phyloP scores from a whole-genome alignment of 1,140 invertebrate genomes.

The Scaptomyza pallida region DNA sequence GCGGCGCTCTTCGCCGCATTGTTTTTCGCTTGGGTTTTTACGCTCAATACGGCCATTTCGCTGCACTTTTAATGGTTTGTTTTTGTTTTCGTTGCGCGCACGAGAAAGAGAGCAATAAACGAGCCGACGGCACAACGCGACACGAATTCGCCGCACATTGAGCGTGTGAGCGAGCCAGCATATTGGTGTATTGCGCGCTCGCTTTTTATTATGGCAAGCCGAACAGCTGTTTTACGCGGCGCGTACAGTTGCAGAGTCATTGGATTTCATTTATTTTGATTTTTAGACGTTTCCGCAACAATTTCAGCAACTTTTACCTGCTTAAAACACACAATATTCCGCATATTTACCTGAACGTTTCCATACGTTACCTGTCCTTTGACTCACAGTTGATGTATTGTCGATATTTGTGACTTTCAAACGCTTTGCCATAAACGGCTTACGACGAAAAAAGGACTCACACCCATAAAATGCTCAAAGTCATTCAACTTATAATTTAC shows the following conservation, averaged over 20 bases:
- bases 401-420: constrained; percentile 78
- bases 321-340: constrained; percentile 16
- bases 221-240: constrained; percentile 53
- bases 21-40: constrained; percentile 53
- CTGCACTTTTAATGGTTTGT: constrained; percentile 74
- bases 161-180: constrained; percentile 44
- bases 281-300: constrained; percentile 13
- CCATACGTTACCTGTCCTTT: constrained; percentile 40
- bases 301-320: constrained; percentile 15
- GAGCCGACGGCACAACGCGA: constrained; percentile 9
- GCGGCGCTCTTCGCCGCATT: constrained; percentile 62
- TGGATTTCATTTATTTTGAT: constrained; percentile 13
- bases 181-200: constrained; percentile 25
- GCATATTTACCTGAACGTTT: constrained; percentile 62
- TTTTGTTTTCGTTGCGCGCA: constrained; percentile 63
- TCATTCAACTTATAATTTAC: constrained; percentile 35
- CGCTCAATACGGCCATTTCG: constrained; percentile 49
- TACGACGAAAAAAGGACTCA: constrained; percentile 40
- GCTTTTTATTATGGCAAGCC: constrained; percentile 70
- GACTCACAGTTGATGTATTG: constrained; percentile 10
- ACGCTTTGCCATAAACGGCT: constrained; percentile 71
- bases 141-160: constrained; percentile 40
- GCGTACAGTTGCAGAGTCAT: constrained; percentile 54
- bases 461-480: constrained; percentile 31
- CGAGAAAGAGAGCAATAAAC: constrained; percentile 28